Percentiles rank a stretch among this genome's conserved stretches.
phyloP scores from a whole-genome alignment of 2,888 invertebrate genomes.

The Oeneis ivallda region DNA sequence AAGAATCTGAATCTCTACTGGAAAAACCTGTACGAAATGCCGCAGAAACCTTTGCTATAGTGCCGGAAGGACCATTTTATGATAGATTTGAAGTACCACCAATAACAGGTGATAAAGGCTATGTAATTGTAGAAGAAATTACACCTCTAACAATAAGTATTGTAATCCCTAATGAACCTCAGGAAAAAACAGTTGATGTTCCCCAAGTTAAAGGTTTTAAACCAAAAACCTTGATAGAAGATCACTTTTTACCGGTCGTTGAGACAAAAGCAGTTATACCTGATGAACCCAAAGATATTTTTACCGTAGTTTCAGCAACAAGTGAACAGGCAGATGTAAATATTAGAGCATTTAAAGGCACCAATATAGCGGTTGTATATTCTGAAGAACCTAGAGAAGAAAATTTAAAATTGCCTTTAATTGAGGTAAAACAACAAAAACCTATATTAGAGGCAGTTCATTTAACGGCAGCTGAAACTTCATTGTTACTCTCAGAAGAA shows the following conservation, averaged over 20 bases:
- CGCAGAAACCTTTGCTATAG: slow-evolving; percentile 17
- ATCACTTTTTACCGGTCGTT: neutral
- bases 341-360: slow-evolving; percentile 1
- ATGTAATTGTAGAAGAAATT: slow-evolving; percentile 10
- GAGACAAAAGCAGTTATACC: neutral
- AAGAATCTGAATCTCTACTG: slow-evolving; percentile 10
- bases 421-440: neutral
- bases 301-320: neutral
- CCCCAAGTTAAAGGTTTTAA: neutral
- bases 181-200: neutral
- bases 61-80: neutral
- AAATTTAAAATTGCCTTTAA: neutral
- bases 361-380: neutral
- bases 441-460: slow-evolving; percentile 14
- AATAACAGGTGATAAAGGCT: neutral
- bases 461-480: slow-evolving; percentile 24
- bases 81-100: neutral
- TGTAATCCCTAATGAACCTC: slow-evolving; percentile 1
- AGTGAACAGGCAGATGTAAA: neutral
- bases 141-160: slow-evolving; percentile 5
- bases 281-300: slow-evolving; percentile 16
- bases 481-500: slow-evolving; percentile 22
- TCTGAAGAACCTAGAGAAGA: slow-evolving; percentile 16
- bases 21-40: slow-evolving; percentile 22
- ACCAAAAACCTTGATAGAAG: neutral